Conservation (phyloP, 1,140 invertebrate species). For the Lethrus apterus region DNA sequence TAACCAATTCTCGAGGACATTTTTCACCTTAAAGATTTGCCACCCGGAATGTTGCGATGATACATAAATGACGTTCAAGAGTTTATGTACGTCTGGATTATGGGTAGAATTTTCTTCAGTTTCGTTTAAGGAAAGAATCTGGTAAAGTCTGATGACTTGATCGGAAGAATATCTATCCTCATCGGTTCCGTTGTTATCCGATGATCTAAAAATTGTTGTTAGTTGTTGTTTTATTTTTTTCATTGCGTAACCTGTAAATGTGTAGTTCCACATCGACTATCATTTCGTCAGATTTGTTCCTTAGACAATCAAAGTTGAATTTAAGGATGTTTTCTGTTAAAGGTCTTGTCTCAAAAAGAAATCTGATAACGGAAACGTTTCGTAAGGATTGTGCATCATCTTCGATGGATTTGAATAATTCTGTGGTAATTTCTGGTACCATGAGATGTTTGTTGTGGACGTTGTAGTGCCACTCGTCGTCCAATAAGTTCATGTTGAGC, state of each 20-base stretch:
- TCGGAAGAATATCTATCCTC: neutral
- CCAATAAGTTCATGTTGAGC: constrained; percentile 1
- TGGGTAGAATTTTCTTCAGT: constrained; percentile 2
- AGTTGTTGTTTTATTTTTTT: constrained; percentile 17
- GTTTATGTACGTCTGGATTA: constrained; percentile 33
- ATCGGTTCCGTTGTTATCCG: constrained; percentile 24
- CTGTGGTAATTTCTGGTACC: constrained; percentile 2
- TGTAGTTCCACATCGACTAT: constrained; percentile 29
- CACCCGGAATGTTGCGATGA: constrained; percentile 31
- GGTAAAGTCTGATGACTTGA: constrained; percentile 5
- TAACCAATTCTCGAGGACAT: constrained; percentile 32
- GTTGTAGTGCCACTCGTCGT: constrained; percentile 6
- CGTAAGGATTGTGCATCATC: constrained; percentile 1
- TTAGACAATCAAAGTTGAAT: constrained; percentile 27
- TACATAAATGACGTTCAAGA: constrained; percentile 34
- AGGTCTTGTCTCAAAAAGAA: constrained; percentile 6
- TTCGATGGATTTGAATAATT: constrained; percentile 3
- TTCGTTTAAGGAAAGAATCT: constrained; percentile 1
- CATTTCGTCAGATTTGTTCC: constrained; percentile 16
- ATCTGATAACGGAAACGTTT: constrained; percentile 3
- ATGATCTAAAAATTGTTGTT: constrained; percentile 23
- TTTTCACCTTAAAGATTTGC: constrained; percentile 37
- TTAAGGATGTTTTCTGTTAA: constrained; percentile 19
- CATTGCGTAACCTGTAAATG: constrained; percentile 29
- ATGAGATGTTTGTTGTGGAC: constrained; percentile 2